These are phyloP conservation scores for Drosophila seclusa DNA, from an alignment of 2,888 invertebrate genomes.

Conservation along the genomic window DNA sequence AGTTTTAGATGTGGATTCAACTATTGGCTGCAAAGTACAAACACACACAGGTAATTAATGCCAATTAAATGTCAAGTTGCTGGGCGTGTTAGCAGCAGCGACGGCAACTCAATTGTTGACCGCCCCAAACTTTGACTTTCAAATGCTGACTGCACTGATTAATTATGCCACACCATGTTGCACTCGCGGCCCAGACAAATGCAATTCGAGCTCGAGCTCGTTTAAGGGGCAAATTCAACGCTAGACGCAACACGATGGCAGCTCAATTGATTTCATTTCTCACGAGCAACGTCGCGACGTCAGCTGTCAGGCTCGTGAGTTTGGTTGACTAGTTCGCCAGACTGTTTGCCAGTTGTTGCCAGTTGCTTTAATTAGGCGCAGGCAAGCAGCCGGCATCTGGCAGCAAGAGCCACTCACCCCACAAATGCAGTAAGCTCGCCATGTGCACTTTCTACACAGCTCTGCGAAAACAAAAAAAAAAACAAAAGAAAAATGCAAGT, in stretches of 20 bases:
- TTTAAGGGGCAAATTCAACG: constrained; percentile 25
- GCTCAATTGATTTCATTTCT: constrained; percentile 77
- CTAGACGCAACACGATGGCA: constrained; percentile 31
- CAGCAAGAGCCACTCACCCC: constrained; percentile 30
- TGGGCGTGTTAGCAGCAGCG: constrained; percentile 47
- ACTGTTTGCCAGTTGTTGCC: constrained; percentile 25
- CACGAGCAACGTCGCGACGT: constrained; percentile 54
- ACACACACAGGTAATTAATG: constrained; percentile 67
- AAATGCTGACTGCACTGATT: constrained; percentile 59
- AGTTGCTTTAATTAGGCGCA: constrained; percentile 47
- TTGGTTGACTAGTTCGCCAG: constrained; percentile 40
- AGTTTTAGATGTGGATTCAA: constrained; percentile 48
- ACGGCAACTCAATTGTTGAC: constrained; percentile 60
- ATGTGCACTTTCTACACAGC: constrained; percentile 51
- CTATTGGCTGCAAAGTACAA: constrained; percentile 39
- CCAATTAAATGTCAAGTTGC: constrained; percentile 75
- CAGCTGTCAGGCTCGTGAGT: constrained; percentile 55
- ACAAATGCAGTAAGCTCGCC: constrained; percentile 9
- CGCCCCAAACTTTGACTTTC: constrained; percentile 68
- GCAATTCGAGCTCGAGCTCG: constrained; percentile 46
- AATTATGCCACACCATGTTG: constrained; percentile 43
- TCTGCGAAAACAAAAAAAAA: constrained; percentile 38
- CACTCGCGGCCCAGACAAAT: constrained; percentile 24
- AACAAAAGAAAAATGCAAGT: constrained; percentile 67
- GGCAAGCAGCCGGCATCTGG: constrained; percentile 36